Evolutionary conservation across 2,888 invertebrate genomes (phyloP).

Genomic region (Pantelozetes paolii): DNA sequence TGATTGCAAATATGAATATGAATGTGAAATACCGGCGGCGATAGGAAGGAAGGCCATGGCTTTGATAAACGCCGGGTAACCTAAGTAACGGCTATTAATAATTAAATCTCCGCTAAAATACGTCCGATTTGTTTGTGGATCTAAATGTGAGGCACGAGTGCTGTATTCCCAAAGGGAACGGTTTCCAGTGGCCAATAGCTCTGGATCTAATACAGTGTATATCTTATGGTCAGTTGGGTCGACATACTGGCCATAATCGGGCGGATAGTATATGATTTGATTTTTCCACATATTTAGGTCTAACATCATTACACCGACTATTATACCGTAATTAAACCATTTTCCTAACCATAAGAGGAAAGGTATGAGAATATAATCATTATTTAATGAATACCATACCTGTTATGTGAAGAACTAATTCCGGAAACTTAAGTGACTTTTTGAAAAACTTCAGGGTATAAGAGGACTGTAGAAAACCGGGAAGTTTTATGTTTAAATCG

Average conservation of each 20-base stretch:
- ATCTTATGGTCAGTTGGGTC: slow-evolving; percentile 53
- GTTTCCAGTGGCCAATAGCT: slow-evolving; percentile 50
- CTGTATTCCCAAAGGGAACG: slow-evolving; percentile 53
- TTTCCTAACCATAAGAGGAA: slow-evolving; percentile 53
- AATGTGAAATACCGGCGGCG: slow-evolving; percentile 50
- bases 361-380: too few species aligned
- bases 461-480: slow-evolving; percentile 54
- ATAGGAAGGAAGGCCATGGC: slow-evolving; percentile 56
- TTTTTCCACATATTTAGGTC: slow-evolving; percentile 60
- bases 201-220: slow-evolving; percentile 51
- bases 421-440: slow-evolving; percentile 53
- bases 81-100: slow-evolving; percentile 56
- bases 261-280: slow-evolving; percentile 57
- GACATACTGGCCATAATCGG: slow-evolving; percentile 56
- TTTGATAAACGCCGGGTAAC: slow-evolving; percentile 53
- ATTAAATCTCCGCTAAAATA: slow-evolving; percentile 53
- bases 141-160: slow-evolving; percentile 52
- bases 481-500: slow-evolving; percentile 57
- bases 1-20: too few species aligned
- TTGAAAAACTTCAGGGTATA: slow-evolving; percentile 52
- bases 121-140: slow-evolving; percentile 53
- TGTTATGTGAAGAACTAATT: slow-evolving; percentile 52
- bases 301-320: slow-evolving; percentile 57
- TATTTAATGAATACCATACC: slow-evolving; percentile 49
- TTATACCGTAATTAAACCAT: slow-evolving; percentile 58